Base-by-base conservation (phyloP, 2,888 invertebrate species). In the Mylabris sibirica region DNA sequence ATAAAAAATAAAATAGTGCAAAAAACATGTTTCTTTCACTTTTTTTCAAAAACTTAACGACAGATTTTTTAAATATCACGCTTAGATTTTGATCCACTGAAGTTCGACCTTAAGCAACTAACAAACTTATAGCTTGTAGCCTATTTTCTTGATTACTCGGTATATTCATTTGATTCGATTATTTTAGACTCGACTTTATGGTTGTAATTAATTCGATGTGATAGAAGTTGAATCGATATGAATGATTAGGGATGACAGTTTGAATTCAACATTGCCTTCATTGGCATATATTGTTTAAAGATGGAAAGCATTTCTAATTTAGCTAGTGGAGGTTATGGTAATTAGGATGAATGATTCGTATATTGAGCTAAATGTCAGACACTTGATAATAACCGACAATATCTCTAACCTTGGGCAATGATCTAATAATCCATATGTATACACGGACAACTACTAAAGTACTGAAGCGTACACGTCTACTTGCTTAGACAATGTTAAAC, bases 401-500 rank as follows among this genome's bases (percentile, higher is more conserved):
- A 63, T 38, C 60, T 63, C 65, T 63, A 70, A 65, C 70, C 59
- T 62, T 60, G 63, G 63, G 70, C 67, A 59, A 67, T 49, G 65
- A 70, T 70, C 67, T 67, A 70, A 70, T 67, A 70, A 67, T 74
- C 75, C 72, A 76, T 73, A 75, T 77, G 76, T 77, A 78, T 8
- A 38, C 75, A 75, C 72, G 71, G 71, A 69, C 72, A 72, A 75
- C 70, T 73, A 77, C 68, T 17, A 68, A 69, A 74, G 73, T 68
- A 68, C 63, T 65, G 65, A 20, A 65, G 65, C 70, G 70, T 65
- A 11, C 9, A 9, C 12, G 69, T 67, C 65, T 70, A 69, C 64
- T 72, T 64, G 70, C 70, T 75, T 75, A 79, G 76, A 80, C 80
- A 80, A 79, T 80, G 78, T 76, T 74, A 75, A n/a, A 70, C 72